Percentiles rank a stretch among this genome's conserved stretches.
Conservation (phyloP, 2,888 invertebrate species). For the Lasioglossum marginatum region DNA sequence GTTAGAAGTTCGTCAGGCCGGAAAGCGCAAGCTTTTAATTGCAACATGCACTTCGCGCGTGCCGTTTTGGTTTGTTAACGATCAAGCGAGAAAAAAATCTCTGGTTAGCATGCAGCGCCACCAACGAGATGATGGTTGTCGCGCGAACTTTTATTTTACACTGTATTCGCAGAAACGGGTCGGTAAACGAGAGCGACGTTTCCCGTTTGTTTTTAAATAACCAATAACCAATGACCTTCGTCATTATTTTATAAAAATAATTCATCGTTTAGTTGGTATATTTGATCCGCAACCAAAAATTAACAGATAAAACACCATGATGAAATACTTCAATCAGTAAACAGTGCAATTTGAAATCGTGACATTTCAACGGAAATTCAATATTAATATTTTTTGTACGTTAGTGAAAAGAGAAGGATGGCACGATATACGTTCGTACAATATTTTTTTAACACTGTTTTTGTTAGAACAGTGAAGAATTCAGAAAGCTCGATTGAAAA, state of each 20-base stretch:
- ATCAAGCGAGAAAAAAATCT: conserved; percentile 25
- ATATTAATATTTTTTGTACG: background rate
- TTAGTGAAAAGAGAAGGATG: background rate
- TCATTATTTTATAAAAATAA: background rate
- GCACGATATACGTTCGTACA: background rate
- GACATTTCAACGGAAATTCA: background rate
- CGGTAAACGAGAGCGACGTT: conserved; percentile 41
- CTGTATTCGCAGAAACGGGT: conserved; percentile 29
- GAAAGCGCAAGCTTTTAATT: background rate
- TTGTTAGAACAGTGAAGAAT: too few relatives aligned
- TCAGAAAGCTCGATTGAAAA: too few relatives aligned
- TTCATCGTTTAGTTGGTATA: background rate
- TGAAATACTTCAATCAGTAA: background rate
- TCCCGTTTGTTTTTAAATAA: background rate
- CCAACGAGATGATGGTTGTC: background rate
- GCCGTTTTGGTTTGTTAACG: conserved; percentile 15
- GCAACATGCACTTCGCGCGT: background rate
- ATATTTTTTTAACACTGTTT: background rate
- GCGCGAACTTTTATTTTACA: conserved; percentile 22
- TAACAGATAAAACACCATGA: background rate
- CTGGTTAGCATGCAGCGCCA: conserved; percentile 40
- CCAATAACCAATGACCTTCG: background rate
- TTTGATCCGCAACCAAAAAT: background rate
- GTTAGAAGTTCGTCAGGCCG: background rate
- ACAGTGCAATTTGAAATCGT: background rate